Evolutionary conservation across 2,888 invertebrate genomes (phyloP).

Genomic region (Watsonalla binaria): DNA sequence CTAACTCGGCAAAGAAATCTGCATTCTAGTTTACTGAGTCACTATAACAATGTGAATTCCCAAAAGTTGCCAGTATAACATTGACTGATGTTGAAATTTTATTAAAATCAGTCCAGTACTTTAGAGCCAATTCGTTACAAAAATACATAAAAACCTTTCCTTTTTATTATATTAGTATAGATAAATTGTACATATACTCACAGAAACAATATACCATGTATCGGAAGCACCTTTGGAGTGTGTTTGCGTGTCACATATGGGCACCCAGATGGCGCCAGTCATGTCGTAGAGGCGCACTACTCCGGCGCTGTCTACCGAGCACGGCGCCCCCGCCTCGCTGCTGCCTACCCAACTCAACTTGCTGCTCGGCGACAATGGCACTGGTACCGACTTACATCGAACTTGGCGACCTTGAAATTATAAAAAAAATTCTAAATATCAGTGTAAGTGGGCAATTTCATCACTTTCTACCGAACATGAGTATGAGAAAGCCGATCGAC

Average conservation of each 20-base stretch:
- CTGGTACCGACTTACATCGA: conserved; percentile 66
- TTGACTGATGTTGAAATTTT: no score
- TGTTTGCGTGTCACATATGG: conserved; percentile 85
- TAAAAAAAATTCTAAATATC: neutral
- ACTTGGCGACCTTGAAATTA: conserved; percentile 53
- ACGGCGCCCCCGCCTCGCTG: conserved; percentile 89
- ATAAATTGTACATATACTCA: conserved; percentile 56
- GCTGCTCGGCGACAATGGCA: conserved; percentile 83
- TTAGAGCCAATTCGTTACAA: no score
- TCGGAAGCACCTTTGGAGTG: conserved; percentile 74
- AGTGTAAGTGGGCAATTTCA: neutral
- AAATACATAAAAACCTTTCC: no score
- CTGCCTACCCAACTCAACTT: conserved; percentile 88
- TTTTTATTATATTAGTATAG: no score
- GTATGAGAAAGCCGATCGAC: no score
- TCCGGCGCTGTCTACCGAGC: conserved; percentile 87
- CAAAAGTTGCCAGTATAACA: no score
- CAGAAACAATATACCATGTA: conserved; percentile 72
- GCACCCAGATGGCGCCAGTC: conserved; percentile 87
- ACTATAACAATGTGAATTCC: no score
- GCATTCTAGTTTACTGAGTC: no score
- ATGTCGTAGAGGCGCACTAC: conserved; percentile 84
- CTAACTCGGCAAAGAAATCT: no score
- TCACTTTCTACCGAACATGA: no score
- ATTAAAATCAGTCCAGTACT: no score